Conservation (phyloP, 2,888 invertebrate genomes). For the Lasioglossum zephyrum region DNA sequence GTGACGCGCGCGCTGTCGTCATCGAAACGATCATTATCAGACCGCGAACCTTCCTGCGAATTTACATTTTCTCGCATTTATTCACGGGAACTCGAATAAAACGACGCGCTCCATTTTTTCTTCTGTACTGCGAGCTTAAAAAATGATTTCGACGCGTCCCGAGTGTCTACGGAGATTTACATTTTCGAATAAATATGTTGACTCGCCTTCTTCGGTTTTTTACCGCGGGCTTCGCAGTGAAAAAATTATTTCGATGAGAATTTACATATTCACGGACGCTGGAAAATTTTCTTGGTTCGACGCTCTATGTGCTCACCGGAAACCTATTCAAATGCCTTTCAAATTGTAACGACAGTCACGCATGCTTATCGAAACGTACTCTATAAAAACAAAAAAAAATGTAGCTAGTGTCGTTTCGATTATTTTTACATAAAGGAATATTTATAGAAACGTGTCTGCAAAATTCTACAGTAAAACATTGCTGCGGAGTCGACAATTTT, state of each 20-base stretch:
- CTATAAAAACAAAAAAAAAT: background rate
- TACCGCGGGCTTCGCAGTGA: no score
- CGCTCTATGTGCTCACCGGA: background rate
- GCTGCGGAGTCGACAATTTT: background rate
- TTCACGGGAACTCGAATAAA: background rate
- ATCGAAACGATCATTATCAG: background rate
- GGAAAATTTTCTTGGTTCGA: background rate
- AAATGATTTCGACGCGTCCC: background rate
- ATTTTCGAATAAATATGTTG: background rate
- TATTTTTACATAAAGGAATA: background rate
- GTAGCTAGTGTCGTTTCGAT: background rate
- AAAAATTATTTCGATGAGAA: background rate
- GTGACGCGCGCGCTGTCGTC: background rate
- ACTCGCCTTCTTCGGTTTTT: no score
- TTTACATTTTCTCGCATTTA: background rate
- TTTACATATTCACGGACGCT: background rate
- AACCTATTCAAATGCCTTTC: background rate
- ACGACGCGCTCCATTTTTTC: background rate
- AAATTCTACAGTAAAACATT: no score
- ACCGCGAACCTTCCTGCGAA: background rate
- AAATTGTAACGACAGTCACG: background rate
- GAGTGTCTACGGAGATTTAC: background rate
- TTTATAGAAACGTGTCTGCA: no score
- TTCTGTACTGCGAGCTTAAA: background rate
- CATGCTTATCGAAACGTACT: background rate